Base-by-base conservation (phyloP, 2,797 vertebrate species). In the Cuculus canorus region DNA sequence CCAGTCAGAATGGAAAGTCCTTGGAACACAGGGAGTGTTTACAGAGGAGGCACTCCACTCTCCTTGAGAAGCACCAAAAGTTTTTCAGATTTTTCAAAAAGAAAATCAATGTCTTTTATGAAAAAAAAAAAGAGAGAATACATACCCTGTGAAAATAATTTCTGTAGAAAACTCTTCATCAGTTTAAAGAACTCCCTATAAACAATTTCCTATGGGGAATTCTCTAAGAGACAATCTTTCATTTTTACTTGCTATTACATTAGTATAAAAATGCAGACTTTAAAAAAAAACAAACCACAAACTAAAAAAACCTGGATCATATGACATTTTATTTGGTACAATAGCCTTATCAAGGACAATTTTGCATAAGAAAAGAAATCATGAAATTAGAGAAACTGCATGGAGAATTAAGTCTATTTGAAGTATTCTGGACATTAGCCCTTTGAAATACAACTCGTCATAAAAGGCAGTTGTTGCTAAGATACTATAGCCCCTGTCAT, bases 401-500 rank as follows among this genome's bases (percentile, higher is more conserved):
- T n/a, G 19, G 23, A 86, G 57, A 88, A 88, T 82, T 82, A 94
- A 86, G 47, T 27, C 37, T 86, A 52, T 94, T 91, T 88, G 69
- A 86, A 88, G 16, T n/a, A 52, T 75, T 76, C 56, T 61, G 73
- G 77, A 88, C 87, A 78, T 17, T 48, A 71, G 41, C 15, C 32
- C n/a, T 82, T 73, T 79, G 79, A 83, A 86, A 94, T 92, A 73
- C 27, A 90, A 88, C 19, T 75, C 43, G 48, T 54, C 0, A 0
- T 53, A 75, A 92, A 93, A 81, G 14, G 50, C 66, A 64, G 22
- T 5, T 64, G 61, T 95, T 95, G 88, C 95, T 95, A 95, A 48
- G 94, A 90, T 83, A 95, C 72, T 32, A 9, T 66, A 82, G 32
- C 25, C 59, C 61, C 39, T 72, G 53, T 52, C 77, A 83, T 87